Percentiles rank a stretch among this genome's conserved stretches.
Evolutionary conservation across 2,888 invertebrate species (phyloP).

Genomic region (Taenaris catops): DNA sequence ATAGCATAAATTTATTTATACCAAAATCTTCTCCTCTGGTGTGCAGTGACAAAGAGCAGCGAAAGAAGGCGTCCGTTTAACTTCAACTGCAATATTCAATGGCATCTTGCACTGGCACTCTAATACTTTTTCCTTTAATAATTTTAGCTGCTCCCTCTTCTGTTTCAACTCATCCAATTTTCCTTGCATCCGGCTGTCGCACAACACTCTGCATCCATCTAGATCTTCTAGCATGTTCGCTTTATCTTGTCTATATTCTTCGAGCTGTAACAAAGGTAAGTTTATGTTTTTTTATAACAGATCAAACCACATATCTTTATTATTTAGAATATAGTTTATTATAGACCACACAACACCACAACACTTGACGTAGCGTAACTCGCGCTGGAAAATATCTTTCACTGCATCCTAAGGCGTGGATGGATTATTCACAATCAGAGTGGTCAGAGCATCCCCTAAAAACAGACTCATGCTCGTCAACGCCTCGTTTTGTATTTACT

Average conservation of each 20-base stretch:
- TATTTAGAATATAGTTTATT: no score
- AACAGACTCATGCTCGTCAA: no score
- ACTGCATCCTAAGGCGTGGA: no score
- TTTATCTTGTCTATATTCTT: slow-evolving; percentile 45
- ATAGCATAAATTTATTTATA: no score
- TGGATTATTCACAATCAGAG: no score
- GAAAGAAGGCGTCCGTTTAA: slow-evolving; percentile 57
- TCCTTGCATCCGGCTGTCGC: slow-evolving; percentile 43
- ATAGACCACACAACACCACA: no score
- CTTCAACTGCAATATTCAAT: slow-evolving; percentile 45
- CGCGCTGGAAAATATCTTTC: no score
- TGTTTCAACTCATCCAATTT: slow-evolving; percentile 39
- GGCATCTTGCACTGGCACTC: slow-evolving; percentile 62
- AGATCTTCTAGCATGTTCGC: slow-evolving; percentile 44
- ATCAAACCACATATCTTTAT: no score
- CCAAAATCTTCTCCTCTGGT: slow-evolving; percentile 45
- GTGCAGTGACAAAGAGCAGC: slow-evolving; percentile 56
- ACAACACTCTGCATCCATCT: slow-evolving; percentile 47
- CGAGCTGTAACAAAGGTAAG: no score
- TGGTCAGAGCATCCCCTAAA: no score
- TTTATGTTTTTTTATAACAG: slow-evolving; percentile 5
- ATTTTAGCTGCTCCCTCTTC: slow-evolving; percentile 36
- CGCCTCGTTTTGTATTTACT: no score
- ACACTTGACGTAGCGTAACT: no score
- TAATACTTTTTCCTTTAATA: slow-evolving; percentile 40